These are phyloP conservation scores for Drosophila paracracens DNA, from an alignment of 2,888 invertebrate genomes.

Conservation along the genomic window DNA sequence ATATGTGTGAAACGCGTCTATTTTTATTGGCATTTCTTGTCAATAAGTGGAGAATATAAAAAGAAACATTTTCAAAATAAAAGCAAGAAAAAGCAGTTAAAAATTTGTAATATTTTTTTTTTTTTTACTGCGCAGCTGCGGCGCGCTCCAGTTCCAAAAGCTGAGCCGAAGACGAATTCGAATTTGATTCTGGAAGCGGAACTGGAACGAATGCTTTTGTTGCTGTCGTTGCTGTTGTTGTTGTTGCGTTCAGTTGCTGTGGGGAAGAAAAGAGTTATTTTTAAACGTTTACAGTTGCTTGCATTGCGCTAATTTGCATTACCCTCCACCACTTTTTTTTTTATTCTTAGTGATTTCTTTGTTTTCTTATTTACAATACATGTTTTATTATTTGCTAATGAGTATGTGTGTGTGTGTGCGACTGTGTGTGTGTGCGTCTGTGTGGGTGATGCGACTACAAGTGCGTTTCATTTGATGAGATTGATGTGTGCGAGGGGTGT, in stretches of 20 bases:
- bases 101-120: conserved; percentile 5
- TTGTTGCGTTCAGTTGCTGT: conserved; percentile 40
- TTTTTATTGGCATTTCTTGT: conserved; percentile 58
- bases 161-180: conserved; percentile 48
- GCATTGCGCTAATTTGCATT: conserved; percentile 17
- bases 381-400: conserved; percentile 57
- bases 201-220: conserved; percentile 5
- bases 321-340: conserved; percentile 56
- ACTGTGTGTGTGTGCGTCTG: conserved; percentile 11
- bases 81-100: conserved; percentile 25
- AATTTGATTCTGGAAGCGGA: neutral
- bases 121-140: conserved; percentile 57
- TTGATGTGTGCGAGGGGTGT: conserved; percentile 6
- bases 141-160: conserved; percentile 62
- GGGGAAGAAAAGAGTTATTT: conserved; percentile 19
- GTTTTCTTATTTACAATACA: conserved; percentile 66
- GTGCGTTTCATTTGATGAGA: conserved; percentile 25
- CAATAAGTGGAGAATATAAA: conserved; percentile 51
- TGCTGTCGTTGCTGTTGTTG: conserved; percentile 10
- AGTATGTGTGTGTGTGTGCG: conserved; percentile 22
- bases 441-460: conserved; percentile 23
- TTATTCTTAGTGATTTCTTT: conserved; percentile 43
- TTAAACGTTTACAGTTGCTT: conserved; percentile 20
- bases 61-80: conserved; percentile 44
- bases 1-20: conserved; percentile 40